Conservation (phyloP, 2,888 invertebrate genomes). For the Achlya flavicornis region DNA sequence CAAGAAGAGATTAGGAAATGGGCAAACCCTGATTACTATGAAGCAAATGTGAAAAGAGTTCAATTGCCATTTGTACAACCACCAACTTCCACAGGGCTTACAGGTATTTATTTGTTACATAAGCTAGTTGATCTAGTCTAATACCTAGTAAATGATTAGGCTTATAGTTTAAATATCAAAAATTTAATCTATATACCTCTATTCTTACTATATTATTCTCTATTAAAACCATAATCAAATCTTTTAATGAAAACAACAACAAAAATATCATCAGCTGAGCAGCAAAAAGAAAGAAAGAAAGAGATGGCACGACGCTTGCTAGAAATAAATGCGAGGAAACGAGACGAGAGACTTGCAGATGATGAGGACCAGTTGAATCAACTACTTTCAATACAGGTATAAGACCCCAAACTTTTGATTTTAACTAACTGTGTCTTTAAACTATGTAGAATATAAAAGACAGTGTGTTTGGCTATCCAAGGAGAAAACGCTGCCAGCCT, state of each 20-base stretch:
- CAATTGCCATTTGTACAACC: constrained; percentile 92
- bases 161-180: too few relatives aligned
- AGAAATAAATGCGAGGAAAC: constrained; percentile 94
- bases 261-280: constrained; percentile 82
- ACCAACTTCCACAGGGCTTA: constrained; percentile 85
- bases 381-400: constrained; percentile 88
- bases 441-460: too few relatives aligned
- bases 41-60: constrained; percentile 91
- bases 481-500: too few relatives aligned
- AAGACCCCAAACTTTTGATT: background rate
- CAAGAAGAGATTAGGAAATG: constrained; percentile 91
- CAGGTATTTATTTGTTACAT: constrained; percentile 63
- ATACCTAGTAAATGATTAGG: background rate
- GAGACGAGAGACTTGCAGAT: constrained; percentile 93
- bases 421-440: too few relatives aligned
- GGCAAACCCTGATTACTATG: constrained; percentile 92
- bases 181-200: too few relatives aligned
- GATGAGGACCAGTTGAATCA: constrained; percentile 94
- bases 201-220: too few relatives aligned
- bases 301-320: constrained; percentile 93
- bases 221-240: too few relatives aligned
- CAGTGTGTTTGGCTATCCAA: too few relatives aligned
- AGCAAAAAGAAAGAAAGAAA: constrained; percentile 93
- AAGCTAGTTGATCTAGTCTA: constrained; percentile 1
- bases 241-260: too few relatives aligned